Base-by-base conservation (phyloP, 1,140 invertebrate species). In the Nixonia krombeini region DNA sequence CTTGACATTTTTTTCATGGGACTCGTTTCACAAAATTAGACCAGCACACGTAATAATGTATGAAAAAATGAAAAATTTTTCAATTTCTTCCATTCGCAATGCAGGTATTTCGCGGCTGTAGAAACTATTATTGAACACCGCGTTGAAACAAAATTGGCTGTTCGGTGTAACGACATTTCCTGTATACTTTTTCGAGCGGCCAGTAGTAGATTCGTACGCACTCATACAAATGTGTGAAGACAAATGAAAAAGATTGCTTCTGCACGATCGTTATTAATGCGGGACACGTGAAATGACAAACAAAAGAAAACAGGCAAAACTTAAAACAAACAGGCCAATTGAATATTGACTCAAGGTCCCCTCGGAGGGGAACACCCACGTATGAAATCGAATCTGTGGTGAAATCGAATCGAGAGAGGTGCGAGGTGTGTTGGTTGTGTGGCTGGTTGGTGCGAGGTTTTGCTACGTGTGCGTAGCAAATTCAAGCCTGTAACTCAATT, bases 321-420 rank as follows among this genome's bases (percentile, higher is more conserved):
- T 55, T 63, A 33, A 53, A 63, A 50, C 44, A 63, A 63, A 63
- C 58, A 44, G 10, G 37, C 44, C 33, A 35, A 63, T 55, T 53
- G 42, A 55, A 53, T 53, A 53, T 53, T 42, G 42, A 63, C 28
- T 33, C 37, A 42, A 13, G 55, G 40, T 40, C 37, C 41, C 21
- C 21, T 45, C 33, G 17, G 21, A 45, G 35, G 10, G 13, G 52
- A 13, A 53, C 21, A 44, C 16, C 38, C 31, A 16, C 12, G 23
- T 17, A 12, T 17, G 31, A 26, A 53, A 55, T 63, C 42, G 38
- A 63, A 63, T 63, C 35, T 37, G 26, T 47, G 50, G 18, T 31
- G 49, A 55, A 63, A 63, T 55, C 42, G 58, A 46, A 63, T 55
- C 28, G 33, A 10, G 46, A 10, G 46, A 18, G 25, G 33, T 33